A percentile compares a stretch with the other conserved stretches of the same genome.
These are phyloP conservation scores for Melieria crassipennis DNA, from an alignment of 2,888 invertebrate genomes.

Conservation along the genomic window DNA sequence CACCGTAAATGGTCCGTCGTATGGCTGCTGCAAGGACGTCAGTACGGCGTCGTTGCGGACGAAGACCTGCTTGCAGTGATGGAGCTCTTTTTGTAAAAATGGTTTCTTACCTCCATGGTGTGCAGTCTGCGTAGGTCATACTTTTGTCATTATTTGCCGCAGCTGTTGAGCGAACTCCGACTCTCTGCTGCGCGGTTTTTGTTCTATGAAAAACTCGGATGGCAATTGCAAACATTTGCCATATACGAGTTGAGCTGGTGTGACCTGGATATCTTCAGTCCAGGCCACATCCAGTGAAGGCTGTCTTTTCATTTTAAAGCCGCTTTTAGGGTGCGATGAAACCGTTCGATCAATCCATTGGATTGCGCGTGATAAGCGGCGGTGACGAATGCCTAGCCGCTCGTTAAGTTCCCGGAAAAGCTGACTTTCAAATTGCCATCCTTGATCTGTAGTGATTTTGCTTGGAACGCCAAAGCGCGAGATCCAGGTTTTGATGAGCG, in stretches of 20 bases:
- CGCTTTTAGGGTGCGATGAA: no score
- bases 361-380: no score
- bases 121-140: slow-evolving; percentile 19
- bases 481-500: slow-evolving; percentile 8
- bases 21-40: slow-evolving; percentile 23
- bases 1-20: slow-evolving; percentile 45
- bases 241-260: slow-evolving; percentile 52
- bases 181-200: slow-evolving; percentile 18
- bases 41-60: slow-evolving; percentile 30
- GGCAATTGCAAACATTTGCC: slow-evolving; percentile 47
- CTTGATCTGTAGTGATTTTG: slow-evolving; percentile 58
- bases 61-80: slow-evolving; percentile 29
- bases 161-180: slow-evolving; percentile 30
- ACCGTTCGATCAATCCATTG: no score
- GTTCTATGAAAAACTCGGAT: slow-evolving; percentile 31
- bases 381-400: no score
- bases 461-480: slow-evolving; percentile 19
- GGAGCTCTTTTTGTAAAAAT: slow-evolving; percentile 30
- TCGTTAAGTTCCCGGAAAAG: slow-evolving; percentile 43
- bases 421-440: slow-evolving; percentile 55
- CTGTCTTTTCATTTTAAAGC: no score
- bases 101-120: slow-evolving; percentile 25
- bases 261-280: slow-evolving; percentile 50
- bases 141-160: slow-evolving; percentile 18
- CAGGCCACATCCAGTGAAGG: no score